These are phyloP conservation scores for Ellobium chinense DNA, from an alignment of 2,888 invertebrate genomes.

Conservation along the genomic window DNA sequence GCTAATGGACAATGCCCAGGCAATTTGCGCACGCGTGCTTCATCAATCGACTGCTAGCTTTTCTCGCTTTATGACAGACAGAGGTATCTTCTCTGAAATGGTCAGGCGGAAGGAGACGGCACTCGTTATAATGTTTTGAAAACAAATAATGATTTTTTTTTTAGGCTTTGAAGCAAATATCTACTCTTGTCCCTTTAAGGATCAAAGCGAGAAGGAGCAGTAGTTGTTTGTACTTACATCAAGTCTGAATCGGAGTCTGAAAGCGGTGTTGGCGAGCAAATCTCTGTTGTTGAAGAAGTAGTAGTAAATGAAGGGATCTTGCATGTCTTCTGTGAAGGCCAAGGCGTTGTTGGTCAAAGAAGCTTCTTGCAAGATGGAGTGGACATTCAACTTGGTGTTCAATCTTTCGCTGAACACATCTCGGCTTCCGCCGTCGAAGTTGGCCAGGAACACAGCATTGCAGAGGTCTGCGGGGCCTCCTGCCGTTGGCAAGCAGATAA, in stretches of 20 bases:
- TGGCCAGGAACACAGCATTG: slow-evolving; percentile 33
- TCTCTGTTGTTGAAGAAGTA: slow-evolving; percentile 33
- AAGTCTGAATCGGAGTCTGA: slow-evolving; percentile 22
- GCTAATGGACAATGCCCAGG: too few relatives aligned
- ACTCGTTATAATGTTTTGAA: too few relatives aligned
- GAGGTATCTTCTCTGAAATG: too few relatives aligned
- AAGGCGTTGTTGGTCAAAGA: slow-evolving; percentile 11
- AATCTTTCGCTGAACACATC: slow-evolving; percentile 26
- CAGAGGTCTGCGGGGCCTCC: background rate
- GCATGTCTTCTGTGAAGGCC: slow-evolving; percentile 18
- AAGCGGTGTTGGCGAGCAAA: slow-evolving; percentile 7
- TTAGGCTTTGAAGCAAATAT: too few relatives aligned
- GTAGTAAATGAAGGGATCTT: slow-evolving; percentile 10
- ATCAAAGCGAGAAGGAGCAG: too few relatives aligned
- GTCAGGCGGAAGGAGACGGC: too few relatives aligned
- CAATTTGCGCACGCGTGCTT: too few relatives aligned
- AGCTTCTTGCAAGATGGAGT: slow-evolving; percentile 1
- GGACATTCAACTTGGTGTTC: background rate
- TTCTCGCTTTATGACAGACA: too few relatives aligned
- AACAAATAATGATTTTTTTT: too few relatives aligned
- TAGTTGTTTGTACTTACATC: slow-evolving; percentile 31
- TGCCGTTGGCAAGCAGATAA: background rate
- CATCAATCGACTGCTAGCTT: too few relatives aligned
- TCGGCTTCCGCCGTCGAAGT: slow-evolving; percentile 10
- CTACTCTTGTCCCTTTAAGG: too few relatives aligned